A percentile compares a stretch with the other conserved stretches of the same genome.
Conservation (phyloP, 2,113 vertebrate genomes). For the Antidorcas marsupialis region DNA sequence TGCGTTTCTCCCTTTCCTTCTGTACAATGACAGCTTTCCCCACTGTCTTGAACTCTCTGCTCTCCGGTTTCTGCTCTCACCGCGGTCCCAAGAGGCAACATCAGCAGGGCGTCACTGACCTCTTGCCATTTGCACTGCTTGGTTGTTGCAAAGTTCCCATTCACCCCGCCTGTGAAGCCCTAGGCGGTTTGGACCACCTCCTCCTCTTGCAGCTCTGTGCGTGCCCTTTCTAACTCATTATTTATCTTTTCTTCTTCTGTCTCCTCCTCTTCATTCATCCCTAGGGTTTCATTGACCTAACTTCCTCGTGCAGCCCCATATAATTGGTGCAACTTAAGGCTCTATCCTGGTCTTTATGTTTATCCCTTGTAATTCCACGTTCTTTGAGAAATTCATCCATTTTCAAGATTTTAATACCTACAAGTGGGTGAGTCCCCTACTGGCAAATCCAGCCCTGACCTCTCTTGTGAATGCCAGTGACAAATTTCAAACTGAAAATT, state of each 20-base stretch:
- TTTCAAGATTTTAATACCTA: background rate
- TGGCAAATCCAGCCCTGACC: background rate
- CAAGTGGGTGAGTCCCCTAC: background rate
- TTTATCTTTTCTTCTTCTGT: background rate
- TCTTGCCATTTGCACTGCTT: background rate
- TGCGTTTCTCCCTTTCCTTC: background rate
- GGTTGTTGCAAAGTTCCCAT: background rate
- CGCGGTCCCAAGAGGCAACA: background rate
- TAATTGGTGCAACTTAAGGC: background rate
- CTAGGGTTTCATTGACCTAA: background rate
- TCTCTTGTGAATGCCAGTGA: background rate
- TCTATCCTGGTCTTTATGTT: background rate
- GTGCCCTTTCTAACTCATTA: background rate
- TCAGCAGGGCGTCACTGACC: background rate
- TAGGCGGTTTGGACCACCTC: background rate
- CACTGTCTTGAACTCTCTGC: background rate
- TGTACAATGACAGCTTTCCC: background rate
- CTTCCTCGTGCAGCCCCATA: background rate
- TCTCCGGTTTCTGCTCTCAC: background rate
- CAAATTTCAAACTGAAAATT: background rate
- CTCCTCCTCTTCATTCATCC: background rate
- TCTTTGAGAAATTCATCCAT: background rate
- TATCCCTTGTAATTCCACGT: background rate
- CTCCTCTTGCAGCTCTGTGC: background rate
- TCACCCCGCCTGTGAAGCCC: background rate